Conservation (phyloP, 1,140 invertebrate species). For the Bombus picipes region DNA sequence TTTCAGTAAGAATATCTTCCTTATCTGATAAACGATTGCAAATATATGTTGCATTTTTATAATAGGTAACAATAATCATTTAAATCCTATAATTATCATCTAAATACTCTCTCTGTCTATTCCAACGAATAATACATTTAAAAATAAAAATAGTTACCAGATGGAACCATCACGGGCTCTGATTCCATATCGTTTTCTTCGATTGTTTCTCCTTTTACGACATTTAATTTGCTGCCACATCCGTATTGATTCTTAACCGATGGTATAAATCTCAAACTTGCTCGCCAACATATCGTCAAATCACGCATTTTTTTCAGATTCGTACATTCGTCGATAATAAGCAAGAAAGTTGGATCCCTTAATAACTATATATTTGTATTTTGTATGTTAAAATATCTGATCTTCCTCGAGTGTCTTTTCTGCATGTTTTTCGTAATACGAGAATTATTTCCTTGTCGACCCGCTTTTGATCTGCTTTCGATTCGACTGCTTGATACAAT, state of each 20-base stretch:
- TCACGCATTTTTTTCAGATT: background rate
- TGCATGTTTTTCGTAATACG: background rate
- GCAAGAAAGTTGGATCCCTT: background rate
- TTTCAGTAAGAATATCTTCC: background rate
- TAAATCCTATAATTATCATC: too few relatives aligned
- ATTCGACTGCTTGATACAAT: background rate
- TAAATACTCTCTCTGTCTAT: background rate
- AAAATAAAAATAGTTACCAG: slow-evolving; percentile 59
- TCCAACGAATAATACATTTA: background rate
- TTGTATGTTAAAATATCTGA: background rate
- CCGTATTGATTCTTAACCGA: background rate
- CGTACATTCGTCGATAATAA: background rate
- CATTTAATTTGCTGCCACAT: background rate
- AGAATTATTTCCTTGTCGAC: background rate
- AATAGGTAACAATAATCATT: too few relatives aligned
- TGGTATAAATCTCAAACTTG: background rate
- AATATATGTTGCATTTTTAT: too few relatives aligned
- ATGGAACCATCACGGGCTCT: slow-evolving; percentile 71
- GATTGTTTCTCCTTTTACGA: slow-evolving; percentile 2
- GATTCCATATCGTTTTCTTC: slow-evolving; percentile 36
- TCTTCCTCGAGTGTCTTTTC: too few relatives aligned
- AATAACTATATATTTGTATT: background rate
- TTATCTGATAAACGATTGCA: background rate
- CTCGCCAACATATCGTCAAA: background rate
- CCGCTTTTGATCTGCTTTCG: background rate